These are phyloP conservation scores for Hemicrepidius hirtus DNA, from an alignment of 2,888 invertebrate species.

Conservation along the genomic window DNA sequence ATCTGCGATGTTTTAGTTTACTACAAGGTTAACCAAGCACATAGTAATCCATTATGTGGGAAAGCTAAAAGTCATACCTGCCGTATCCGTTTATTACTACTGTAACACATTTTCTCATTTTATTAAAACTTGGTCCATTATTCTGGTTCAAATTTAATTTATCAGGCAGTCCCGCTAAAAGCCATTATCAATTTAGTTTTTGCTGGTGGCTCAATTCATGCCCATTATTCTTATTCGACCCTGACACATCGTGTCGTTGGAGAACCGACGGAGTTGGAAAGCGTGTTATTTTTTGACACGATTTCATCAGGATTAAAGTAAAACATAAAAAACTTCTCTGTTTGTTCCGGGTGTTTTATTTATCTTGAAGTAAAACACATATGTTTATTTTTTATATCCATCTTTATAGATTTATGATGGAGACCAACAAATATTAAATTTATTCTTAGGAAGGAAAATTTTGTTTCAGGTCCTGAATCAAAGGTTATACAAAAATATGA, in stretches of 20 bases:
- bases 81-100: neutral
- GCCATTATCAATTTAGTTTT: constrained; percentile 37
- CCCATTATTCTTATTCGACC: constrained; percentile 36
- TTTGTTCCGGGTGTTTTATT: neutral
- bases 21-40: too few species aligned
- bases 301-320: constrained; percentile 20
- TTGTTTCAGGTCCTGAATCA: too few species aligned
- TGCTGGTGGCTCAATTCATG: constrained; percentile 28
- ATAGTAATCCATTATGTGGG: too few species aligned
- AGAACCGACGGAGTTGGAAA: neutral
- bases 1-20: too few species aligned
- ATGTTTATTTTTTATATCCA: neutral
- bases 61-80: too few species aligned
- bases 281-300: constrained; percentile 30
- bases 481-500: too few species aligned
- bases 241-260: constrained; percentile 29
- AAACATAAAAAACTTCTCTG: constrained; percentile 4
- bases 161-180: constrained; percentile 28
- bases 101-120: constrained; percentile 16
- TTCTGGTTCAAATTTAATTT: constrained; percentile 24
- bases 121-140: constrained; percentile 30
- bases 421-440: too few species aligned
- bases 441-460: too few species aligned
- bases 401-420: neutral
- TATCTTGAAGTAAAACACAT: constrained; percentile 2